These are phyloP conservation scores for Kryphioiulus occultus DNA, from an alignment of 2,888 invertebrate genomes.

Conservation along the genomic window DNA sequence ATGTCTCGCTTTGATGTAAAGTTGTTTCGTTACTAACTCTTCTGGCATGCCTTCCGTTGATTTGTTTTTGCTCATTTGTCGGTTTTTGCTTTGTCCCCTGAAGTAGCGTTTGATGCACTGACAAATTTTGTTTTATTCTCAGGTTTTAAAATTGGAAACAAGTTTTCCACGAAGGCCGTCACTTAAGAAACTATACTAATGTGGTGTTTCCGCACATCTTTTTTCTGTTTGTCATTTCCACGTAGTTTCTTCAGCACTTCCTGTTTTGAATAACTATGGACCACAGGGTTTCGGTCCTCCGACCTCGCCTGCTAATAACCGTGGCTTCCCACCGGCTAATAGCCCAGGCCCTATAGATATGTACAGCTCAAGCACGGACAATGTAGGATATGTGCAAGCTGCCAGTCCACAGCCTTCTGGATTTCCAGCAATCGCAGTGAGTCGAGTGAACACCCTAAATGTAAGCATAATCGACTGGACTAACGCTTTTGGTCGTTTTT, in stretches of 20 bases:
- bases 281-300: conserved; percentile 64
- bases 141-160: neutral
- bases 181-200: neutral
- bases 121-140: neutral
- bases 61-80: neutral
- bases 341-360: conserved; percentile 94
- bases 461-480: conserved; percentile 51
- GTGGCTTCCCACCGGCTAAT: conserved; percentile 88
- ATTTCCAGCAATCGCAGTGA: conserved; percentile 92
- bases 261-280: conserved; percentile 94
- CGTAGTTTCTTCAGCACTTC: conserved; percentile 53
- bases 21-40: neutral
- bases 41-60: neutral
- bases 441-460: conserved; percentile 56
- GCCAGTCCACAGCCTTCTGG: conserved; percentile 95
- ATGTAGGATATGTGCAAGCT: conserved; percentile 94
- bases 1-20: neutral
- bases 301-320: conserved; percentile 64
- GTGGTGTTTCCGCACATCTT: conserved; percentile 7
- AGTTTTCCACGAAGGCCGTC: neutral
- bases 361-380: conserved; percentile 85
- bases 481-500: neutral
- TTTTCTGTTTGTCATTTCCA: conserved; percentile 31
- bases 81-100: neutral
- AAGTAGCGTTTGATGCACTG: neutral